phyloP scores from a whole-genome alignment of 2,888 invertebrate species.

The Macrophya alboannulata region DNA sequence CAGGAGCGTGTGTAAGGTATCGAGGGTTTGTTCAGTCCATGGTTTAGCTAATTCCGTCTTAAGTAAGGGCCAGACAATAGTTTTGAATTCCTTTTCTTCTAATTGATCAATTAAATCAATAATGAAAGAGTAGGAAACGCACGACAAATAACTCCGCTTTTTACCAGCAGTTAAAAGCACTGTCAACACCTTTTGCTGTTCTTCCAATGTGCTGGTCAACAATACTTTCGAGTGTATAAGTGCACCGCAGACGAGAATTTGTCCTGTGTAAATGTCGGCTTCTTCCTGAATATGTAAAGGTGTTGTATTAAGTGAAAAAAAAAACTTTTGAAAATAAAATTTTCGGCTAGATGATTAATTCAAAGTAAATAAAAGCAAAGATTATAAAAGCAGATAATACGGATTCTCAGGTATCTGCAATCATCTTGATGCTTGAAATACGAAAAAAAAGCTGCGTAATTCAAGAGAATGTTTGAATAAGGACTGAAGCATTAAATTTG shows the following conservation, averaged over 20 bases:
- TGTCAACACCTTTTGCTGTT: slow-evolving; percentile 80
- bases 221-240: slow-evolving; percentile 86
- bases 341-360: neutral
- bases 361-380: neutral
- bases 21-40: slow-evolving; percentile 85
- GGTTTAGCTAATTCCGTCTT: slow-evolving; percentile 84
- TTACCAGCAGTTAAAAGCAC: slow-evolving; percentile 82
- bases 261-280: slow-evolving; percentile 87
- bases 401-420: neutral
- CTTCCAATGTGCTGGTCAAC: slow-evolving; percentile 80
- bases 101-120: slow-evolving; percentile 84
- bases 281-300: slow-evolving; percentile 83
- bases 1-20: slow-evolving; percentile 85
- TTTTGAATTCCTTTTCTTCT: slow-evolving; percentile 82
- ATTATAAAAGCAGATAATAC: neutral
- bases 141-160: slow-evolving; percentile 84
- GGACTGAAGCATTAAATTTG: neutral
- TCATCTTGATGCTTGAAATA: neutral
- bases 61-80: slow-evolving; percentile 84
- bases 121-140: slow-evolving; percentile 84
- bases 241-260: slow-evolving; percentile 87
- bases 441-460: neutral
- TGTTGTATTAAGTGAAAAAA: slow-evolving; percentile 46
- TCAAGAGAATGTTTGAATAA: slow-evolving; percentile 38
- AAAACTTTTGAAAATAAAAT: neutral